Conservation (phyloP, 2,888 invertebrate species). For the Apodemia mormo region DNA sequence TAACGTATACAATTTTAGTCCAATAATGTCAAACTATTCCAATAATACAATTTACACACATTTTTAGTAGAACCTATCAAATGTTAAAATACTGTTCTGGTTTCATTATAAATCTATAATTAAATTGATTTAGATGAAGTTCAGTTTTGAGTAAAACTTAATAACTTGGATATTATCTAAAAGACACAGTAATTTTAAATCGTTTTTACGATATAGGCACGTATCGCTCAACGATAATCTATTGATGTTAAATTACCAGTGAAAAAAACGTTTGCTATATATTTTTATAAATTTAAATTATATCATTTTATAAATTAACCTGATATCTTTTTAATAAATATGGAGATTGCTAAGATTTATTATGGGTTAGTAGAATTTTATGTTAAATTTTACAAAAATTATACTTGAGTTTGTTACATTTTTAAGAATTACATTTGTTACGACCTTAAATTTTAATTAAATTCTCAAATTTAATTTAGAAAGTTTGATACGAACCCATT, state of each 20-base stretch:
- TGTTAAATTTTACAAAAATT: neutral
- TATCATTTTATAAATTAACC: neutral
- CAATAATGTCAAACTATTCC: too few relatives aligned
- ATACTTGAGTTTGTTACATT: neutral
- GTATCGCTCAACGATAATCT: neutral
- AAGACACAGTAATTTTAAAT: slow-evolving; percentile 1
- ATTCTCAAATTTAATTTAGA: neutral
- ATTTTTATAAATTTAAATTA: neutral
- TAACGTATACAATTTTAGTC: too few relatives aligned
- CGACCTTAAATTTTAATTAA: neutral
- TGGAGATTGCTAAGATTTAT: neutral
- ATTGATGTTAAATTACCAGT: neutral
- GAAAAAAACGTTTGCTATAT: neutral
- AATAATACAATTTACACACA: neutral
- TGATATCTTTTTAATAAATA: neutral
- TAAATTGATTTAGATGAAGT: neutral
- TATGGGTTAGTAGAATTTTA: too few relatives aligned
- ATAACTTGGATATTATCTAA: neutral
- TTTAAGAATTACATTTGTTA: neutral
- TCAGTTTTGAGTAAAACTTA: neutral
- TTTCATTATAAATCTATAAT: slow-evolving; percentile 1
- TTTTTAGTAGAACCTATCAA: neutral
- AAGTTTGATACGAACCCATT: neutral
- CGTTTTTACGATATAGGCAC: neutral
- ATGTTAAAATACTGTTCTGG: slow-evolving; percentile 4